Base-by-base conservation (phyloP, 2,888 invertebrate species). In the Seira musarum region DNA sequence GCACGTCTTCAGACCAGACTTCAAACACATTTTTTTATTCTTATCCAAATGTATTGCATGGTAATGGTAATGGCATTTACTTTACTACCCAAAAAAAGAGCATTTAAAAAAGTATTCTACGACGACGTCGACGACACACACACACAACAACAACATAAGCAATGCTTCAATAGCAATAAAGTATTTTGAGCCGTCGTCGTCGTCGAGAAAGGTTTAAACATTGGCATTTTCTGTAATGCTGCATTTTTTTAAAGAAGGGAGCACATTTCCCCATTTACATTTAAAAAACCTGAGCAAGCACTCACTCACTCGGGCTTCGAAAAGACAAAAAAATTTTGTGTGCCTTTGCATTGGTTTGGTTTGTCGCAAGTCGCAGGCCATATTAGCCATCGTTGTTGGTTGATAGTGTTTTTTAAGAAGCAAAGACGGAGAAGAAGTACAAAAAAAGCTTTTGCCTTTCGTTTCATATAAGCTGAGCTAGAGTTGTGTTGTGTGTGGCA, bases 221-320 rank as follows among this genome's bases (percentile, higher is more conserved):
- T 49, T 49, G 13, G 49, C 49, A 60, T 60, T 60, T 60, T 60
- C 60, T 5, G 60, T 60, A 60, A 60, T 60, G 60, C 60, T 60
- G 60, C 60, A 60, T 60, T 5, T 30, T 60, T 21, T 60, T 21
- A 19, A 60, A 60, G 60, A 19, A 30, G 53, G 13, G 53, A 53
- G 13, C 53, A 53, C 53, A 53, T 53, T 53, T 53, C 53, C n/a
- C 17, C 30, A 30, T 30, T 30, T 30, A 30, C 53, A 53, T 53
- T 53, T 53, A n/a, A 53, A n/a, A 13, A 53, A 53, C 53, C 3
- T 53, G 3, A 53, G 17, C 15, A 53, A 8, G 2, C 13, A 53
- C 53, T 30, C 8, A 30, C 30, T 30, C 30, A 13, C 15, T 53
- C 13, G 53, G 13, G 53, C 53, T 53, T 3, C 53, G 13, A 3